Percentiles rank a stretch among this genome's conserved stretches.
Evolutionary conservation across 2,113 vertebrate species (phyloP).

Genomic region (Hassar affinis): DNA sequence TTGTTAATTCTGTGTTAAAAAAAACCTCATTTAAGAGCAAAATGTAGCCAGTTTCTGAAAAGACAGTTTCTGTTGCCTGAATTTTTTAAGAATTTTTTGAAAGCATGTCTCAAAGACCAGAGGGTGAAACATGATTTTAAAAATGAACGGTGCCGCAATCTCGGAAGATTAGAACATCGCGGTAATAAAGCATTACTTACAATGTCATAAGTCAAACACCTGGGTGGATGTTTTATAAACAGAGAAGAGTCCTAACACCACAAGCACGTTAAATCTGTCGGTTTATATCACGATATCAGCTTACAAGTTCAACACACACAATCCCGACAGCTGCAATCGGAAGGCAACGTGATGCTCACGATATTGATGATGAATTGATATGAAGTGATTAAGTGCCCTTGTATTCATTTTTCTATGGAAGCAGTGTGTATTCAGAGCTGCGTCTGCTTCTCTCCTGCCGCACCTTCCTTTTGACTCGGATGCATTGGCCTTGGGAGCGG

Average conservation of each 20-base stretch:
- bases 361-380: background rate
- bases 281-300: background rate
- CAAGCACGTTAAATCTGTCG: too few species aligned
- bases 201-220: background rate
- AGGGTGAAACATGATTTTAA: background rate
- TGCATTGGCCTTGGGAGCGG: slow-evolving; percentile 7
- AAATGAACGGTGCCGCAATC: background rate
- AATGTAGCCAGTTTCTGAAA: background rate
- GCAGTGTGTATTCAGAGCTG: background rate
- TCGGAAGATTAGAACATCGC: background rate
- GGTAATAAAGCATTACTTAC: background rate
- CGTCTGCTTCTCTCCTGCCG: background rate
- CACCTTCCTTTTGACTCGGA: slow-evolving; percentile 9
- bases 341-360: background rate
- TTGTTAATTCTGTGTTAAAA: background rate
- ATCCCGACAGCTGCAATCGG: too few species aligned
- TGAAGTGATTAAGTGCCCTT: background rate
- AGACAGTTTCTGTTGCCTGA: background rate
- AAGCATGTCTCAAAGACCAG: too few species aligned
- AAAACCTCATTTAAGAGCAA: background rate
- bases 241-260: too few species aligned
- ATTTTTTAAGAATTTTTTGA: too few species aligned
- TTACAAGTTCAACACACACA: background rate
- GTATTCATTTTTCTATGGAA: background rate
- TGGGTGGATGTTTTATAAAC: background rate